phyloP scores from a whole-genome alignment of 2,888 invertebrate species.

The Pseudoips prasinana region DNA sequence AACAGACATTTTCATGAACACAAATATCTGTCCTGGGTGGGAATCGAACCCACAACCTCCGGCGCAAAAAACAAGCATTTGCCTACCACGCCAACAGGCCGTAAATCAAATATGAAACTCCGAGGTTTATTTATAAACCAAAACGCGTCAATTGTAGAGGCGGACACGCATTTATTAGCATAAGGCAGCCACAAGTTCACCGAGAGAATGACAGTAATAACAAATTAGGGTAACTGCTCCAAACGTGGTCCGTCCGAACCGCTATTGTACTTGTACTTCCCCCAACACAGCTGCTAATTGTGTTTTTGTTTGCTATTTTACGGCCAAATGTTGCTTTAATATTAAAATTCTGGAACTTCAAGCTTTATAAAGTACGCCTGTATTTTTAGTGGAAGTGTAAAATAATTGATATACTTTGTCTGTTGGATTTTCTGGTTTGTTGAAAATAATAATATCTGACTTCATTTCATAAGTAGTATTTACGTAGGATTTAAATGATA shows the following conservation, averaged over 20 bases:
- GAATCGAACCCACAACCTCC: too few relatives aligned
- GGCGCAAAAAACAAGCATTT: too few relatives aligned
- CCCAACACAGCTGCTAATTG: conserved; percentile 53
- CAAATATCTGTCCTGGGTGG: too few relatives aligned
- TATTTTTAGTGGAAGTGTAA: conserved; percentile 17
- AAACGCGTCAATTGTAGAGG: conserved; percentile 35
- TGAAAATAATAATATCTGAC: too few relatives aligned
- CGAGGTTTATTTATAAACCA: neutral
- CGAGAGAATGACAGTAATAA: conserved; percentile 59
- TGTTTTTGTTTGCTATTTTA: conserved; percentile 75
- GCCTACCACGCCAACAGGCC: too few relatives aligned
- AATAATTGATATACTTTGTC: conserved; percentile 17
- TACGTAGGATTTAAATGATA: too few relatives aligned
- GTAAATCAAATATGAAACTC: too few relatives aligned
- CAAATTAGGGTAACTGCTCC: conserved; percentile 71
- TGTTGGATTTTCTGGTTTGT: too few relatives aligned
- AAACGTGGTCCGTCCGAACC: conserved; percentile 45
- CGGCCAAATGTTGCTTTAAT: conserved; percentile 45
- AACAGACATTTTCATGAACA: too few relatives aligned
- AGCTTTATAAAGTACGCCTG: conserved; percentile 7
- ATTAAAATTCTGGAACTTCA: conserved; percentile 30
- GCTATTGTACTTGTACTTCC: conserved; percentile 59
- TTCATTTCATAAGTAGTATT: too few relatives aligned
- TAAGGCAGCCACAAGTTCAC: conserved; percentile 61
- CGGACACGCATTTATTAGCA: conserved; percentile 56